Conservation (phyloP, 2,888 invertebrate genomes). For the Lithosia quadra region DNA sequence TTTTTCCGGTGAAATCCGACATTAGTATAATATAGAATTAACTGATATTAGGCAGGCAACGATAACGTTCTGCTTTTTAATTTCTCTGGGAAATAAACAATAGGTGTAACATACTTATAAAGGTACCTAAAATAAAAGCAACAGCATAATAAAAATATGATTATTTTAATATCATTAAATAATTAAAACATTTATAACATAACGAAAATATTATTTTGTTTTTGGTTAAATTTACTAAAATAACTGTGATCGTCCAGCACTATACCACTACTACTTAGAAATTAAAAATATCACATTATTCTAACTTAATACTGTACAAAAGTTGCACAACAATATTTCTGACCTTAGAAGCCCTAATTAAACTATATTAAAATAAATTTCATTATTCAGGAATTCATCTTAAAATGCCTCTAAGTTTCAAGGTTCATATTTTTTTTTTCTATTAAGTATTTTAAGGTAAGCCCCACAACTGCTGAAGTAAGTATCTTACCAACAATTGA, state of each 20-base stretch:
- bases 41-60: too few species aligned
- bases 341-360: not conserved
- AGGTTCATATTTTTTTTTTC: not conserved
- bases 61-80: not conserved
- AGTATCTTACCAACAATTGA: not conserved
- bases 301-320: conserved; percentile 7
- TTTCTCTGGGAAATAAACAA: too few species aligned
- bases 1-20: too few species aligned
- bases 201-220: not conserved
- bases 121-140: not conserved
- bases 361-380: not conserved
- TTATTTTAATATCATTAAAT: not conserved
- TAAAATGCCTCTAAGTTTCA: not conserved
- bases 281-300: conserved; percentile 4
- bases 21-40: too few species aligned
- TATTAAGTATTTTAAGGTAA: not conserved
- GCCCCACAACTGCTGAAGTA: not conserved
- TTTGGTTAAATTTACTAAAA: not conserved
- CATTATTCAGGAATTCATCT: not conserved
- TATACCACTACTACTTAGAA: not conserved
- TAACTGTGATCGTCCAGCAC: not conserved
- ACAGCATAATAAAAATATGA: not conserved
- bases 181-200: not conserved
- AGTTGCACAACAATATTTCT: not conserved
- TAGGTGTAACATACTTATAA: not conserved